These are phyloP conservation scores for Drymodes brunneopygia DNA, from an alignment of 2,113 vertebrate species.

Conservation along the genomic window DNA sequence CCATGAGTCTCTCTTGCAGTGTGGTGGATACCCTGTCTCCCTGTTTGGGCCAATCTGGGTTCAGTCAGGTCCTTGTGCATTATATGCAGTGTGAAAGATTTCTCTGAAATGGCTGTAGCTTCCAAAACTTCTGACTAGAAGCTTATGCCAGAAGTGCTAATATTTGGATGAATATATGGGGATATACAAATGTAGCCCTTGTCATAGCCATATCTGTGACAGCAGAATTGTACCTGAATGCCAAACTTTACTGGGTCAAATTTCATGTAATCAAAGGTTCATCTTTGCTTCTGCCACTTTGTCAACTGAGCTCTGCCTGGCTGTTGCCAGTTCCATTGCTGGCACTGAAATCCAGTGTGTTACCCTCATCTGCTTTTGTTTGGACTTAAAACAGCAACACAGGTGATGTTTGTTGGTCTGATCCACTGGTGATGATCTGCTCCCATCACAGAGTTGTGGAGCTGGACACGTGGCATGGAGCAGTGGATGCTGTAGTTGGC, in stretches of 20 bases:
- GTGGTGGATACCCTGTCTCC: background rate
- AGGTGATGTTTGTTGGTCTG: background rate
- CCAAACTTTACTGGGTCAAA: background rate
- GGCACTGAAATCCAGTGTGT: background rate
- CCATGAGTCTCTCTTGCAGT: accelerated
- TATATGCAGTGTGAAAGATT: background rate
- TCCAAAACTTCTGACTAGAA: background rate
- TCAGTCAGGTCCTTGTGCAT: accelerated
- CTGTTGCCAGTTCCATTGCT: background rate
- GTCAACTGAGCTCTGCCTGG: background rate
- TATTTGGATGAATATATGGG: background rate
- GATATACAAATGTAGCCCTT: background rate
- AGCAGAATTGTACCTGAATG: background rate
- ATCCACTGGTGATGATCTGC: background rate
- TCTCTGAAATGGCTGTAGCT: background rate
- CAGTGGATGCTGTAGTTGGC: background rate
- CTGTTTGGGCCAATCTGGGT: background rate
- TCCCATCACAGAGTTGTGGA: background rate
- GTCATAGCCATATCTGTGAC: background rate
- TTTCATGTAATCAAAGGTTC: background rate
- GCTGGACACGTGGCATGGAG: background rate
- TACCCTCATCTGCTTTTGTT: background rate
- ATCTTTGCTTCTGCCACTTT: background rate
- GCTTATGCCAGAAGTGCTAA: background rate
- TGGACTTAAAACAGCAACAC: background rate